Evolutionary conservation across 2,888 invertebrate species (phyloP).

Genomic region (Temnothorax ravouxi): DNA sequence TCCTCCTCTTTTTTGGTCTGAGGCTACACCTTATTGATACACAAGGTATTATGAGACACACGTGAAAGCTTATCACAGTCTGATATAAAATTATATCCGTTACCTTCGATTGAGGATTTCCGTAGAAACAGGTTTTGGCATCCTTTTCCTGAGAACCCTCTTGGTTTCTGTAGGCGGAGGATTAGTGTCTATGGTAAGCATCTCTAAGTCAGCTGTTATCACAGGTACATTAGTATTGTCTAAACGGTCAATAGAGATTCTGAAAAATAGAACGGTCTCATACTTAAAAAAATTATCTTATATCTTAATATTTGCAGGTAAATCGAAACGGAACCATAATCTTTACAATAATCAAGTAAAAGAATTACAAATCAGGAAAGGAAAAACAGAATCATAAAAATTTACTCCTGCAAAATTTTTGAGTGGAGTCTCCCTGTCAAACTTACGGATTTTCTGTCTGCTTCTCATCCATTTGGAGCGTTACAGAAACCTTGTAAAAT

Average conservation of each 20-base stretch:
- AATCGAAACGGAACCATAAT: neutral
- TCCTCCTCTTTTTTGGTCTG: constrained; percentile 80
- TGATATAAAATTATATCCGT: constrained; percentile 4
- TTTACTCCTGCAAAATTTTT: neutral
- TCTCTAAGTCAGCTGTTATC: constrained; percentile 82
- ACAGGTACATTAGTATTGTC: constrained; percentile 80
- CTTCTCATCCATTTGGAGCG: constrained; percentile 66
- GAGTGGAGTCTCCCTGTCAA: neutral
- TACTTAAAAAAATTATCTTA: neutral
- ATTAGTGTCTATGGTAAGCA: constrained; percentile 79
- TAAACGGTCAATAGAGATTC: constrained; percentile 46
- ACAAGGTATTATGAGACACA: constrained; percentile 6
- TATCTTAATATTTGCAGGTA: neutral
- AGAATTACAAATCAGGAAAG: neutral
- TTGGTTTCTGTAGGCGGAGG: constrained; percentile 54
- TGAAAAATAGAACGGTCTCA: constrained; percentile 57
- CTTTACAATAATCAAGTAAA: neutral
- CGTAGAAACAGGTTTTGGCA: constrained; percentile 62
- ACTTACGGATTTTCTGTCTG: constrained; percentile 63
- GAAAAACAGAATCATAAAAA: neutral
- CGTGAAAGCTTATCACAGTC: neutral
- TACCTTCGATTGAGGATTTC: constrained; percentile 82
- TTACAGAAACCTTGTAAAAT: constrained; percentile 1
- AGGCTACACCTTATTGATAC: constrained; percentile 77
- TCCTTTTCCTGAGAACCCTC: constrained; percentile 72